These are phyloP conservation scores for Daphoenositta chrysoptera DNA, from an alignment of 2,113 vertebrate genomes.

Conservation along the genomic window DNA sequence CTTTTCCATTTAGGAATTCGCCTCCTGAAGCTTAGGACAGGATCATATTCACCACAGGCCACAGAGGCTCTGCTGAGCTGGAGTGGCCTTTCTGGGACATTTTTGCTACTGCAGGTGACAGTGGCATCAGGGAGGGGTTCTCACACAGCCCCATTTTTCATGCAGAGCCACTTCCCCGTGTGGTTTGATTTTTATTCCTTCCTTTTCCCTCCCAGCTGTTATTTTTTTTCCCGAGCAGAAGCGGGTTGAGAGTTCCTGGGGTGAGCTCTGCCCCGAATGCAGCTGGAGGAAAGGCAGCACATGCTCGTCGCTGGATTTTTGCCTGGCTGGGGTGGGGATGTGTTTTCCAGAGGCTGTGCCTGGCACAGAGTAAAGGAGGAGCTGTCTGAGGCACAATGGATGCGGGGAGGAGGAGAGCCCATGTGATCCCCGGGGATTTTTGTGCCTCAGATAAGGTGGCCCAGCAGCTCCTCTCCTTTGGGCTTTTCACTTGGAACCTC, in stretches of 20 bases:
- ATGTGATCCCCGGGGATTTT: not conserved
- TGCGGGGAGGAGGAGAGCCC: not conserved
- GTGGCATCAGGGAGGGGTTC: fast-evolving
- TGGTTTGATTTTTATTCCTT: not conserved
- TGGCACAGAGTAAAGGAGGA: not conserved
- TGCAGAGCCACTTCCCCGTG: fast-evolving
- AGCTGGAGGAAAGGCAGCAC: not conserved
- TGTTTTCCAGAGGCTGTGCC: not conserved
- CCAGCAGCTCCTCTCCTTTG: not conserved
- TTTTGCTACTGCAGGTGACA: fast-evolving
- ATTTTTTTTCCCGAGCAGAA: not conserved
- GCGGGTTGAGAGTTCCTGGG: not conserved
- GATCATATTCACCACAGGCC: fast-evolving
- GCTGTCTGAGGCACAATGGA: not conserved
- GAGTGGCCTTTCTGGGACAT: not conserved
- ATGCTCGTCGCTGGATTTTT: not conserved
- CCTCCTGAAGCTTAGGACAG: fast-evolving
- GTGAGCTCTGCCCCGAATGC: not conserved
- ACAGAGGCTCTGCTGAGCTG: not conserved
- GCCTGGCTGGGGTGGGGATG: not conserved
- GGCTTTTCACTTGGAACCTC: not conserved
- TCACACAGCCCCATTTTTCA: not conserved
- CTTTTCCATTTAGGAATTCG: not conserved
- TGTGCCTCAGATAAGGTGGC: not conserved
- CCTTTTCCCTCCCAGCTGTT: not conserved